These are phyloP conservation scores for Styela clava DNA, from an alignment of 23 tunicate genomes.

Conservation along the genomic window DNA sequence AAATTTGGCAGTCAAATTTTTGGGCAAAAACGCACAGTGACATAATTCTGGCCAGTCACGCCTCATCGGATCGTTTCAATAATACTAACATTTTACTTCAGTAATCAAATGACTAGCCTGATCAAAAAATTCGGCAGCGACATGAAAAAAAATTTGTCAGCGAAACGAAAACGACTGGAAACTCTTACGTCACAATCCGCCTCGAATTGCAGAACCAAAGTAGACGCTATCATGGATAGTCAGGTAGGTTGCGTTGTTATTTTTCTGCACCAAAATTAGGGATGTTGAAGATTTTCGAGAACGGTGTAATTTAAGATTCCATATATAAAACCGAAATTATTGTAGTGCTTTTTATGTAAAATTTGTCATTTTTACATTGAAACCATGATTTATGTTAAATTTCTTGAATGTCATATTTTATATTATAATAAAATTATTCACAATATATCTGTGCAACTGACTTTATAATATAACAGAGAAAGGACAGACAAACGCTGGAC, in stretches of 20 bases:
- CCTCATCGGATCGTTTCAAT: too few relatives aligned
- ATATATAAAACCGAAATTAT: not conserved
- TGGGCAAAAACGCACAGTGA: too few relatives aligned
- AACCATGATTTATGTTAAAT: not conserved
- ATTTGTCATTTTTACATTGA: not conserved
- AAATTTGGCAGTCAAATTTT: too few relatives aligned
- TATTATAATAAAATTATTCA: not conserved
- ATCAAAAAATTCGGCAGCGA: conserved; percentile 64
- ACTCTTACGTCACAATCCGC: conserved; percentile 60
- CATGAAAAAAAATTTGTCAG: conserved; percentile 44
- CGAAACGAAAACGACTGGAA: conserved; percentile 61
- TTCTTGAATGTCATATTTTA: not conserved
- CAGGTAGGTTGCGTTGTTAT: conserved; percentile 62
- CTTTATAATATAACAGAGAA: conserved; percentile 23
- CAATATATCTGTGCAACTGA: not conserved
- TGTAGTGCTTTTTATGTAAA: not conserved
- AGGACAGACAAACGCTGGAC: conserved; percentile 33
- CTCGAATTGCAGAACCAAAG: conserved; percentile 40
- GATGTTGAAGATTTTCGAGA: too few relatives aligned
- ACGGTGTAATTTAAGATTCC: not conserved
- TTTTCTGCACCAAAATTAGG: too few relatives aligned
- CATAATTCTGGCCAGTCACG: too few relatives aligned
- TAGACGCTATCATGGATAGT: conserved; percentile 35
- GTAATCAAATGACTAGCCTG: conserved; percentile 42
- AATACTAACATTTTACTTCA: too few relatives aligned